Conservation (phyloP, 2,113 vertebrate species). For the Pluvialis apricaria region DNA sequence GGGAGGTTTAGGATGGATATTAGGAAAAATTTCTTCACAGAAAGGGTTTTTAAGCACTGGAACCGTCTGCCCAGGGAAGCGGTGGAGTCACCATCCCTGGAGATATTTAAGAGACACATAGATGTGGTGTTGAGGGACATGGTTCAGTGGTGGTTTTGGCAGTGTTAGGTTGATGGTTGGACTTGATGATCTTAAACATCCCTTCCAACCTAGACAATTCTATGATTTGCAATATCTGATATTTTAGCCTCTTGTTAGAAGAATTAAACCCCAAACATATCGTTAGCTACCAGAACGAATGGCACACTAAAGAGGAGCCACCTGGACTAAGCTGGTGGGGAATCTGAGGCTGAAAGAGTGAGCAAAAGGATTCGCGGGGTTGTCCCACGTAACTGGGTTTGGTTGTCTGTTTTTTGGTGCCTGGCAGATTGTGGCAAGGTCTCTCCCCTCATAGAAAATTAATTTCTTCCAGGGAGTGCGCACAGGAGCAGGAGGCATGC, state of each 20-base stretch:
- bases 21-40: too few species aligned
- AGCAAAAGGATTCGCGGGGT: not conserved
- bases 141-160: too few species aligned
- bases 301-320: not conserved
- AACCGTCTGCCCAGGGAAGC: too few species aligned
- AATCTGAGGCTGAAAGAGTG: not conserved
- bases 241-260: not conserved
- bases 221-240: not conserved
- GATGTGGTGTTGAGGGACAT: too few species aligned
- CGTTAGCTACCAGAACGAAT: not conserved
- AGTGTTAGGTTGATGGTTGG: too few species aligned
- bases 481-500: not conserved
- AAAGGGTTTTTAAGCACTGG: too few species aligned
- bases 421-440: not conserved
- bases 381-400: not conserved
- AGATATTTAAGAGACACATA: too few species aligned
- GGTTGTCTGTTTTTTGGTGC: not conserved
- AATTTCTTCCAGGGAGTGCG: not conserved
- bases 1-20: too few species aligned
- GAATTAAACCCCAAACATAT: not conserved
- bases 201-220: too few species aligned
- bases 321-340: not conserved
- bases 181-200: too few species aligned
- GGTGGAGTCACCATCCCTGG: too few species aligned
- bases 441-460: not conserved